Percentiles rank a stretch among this genome's conserved stretches.
Conservation (phyloP, 2,113 vertebrate species). For the Carassius carassius region DNA sequence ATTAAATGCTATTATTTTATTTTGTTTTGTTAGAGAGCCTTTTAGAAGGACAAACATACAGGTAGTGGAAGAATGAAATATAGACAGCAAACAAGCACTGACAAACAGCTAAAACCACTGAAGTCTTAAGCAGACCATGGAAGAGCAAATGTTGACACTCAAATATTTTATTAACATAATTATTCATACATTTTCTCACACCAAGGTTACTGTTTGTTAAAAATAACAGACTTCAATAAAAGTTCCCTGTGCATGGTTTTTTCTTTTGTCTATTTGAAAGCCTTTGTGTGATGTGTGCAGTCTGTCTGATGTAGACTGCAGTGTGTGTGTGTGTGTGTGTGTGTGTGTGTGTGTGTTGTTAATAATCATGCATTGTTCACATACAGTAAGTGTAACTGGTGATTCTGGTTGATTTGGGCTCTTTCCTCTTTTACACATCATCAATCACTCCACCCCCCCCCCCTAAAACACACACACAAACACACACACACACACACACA, state of each 20-base stretch:
- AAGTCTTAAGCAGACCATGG: not conserved
- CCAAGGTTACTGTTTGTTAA: not conserved
- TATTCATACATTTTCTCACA: not conserved
- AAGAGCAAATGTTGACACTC: not conserved
- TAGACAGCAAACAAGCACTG: not conserved
- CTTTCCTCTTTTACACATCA: not conserved
- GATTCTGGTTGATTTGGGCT: not conserved
- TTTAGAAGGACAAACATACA: not conserved
- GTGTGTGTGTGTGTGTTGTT: not conserved
- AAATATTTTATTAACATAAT: not conserved
- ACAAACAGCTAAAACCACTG: constrained; percentile 8
- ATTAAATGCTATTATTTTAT: too few relatives aligned
- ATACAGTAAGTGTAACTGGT: not conserved
- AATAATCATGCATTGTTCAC: not conserved
- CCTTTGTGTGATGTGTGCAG: not conserved
- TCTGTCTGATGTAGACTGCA: too few relatives aligned
- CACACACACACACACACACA: constrained; percentile 14
- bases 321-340: not conserved
- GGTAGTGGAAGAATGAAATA: not conserved
- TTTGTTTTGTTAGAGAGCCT: not conserved
- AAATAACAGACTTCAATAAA: not conserved
- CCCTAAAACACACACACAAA: not conserved
- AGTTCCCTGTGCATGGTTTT: not conserved
- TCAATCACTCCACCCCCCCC: not conserved
- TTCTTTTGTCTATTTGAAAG: not conserved